phyloP scores from a whole-genome alignment of 2,797 vertebrate species.

The Chelonia mydas region DNA sequence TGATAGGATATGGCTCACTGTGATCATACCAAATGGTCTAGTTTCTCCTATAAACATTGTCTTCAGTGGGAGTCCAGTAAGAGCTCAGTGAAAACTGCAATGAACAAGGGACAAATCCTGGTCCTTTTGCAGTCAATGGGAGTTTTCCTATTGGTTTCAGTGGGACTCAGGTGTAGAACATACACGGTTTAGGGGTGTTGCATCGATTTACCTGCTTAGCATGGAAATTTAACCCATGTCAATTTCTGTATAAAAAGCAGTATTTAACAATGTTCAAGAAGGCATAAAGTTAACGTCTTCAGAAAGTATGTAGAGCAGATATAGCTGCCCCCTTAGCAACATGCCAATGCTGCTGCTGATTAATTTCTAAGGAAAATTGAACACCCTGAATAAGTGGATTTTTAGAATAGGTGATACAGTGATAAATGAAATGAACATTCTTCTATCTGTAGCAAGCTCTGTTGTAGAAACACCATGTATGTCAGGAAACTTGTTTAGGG shows the following conservation, averaged over 20 bases:
- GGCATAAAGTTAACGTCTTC: slow-evolving; percentile 16
- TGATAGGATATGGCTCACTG: not conserved
- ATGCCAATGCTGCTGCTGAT: not conserved
- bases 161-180: not conserved
- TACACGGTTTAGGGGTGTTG: not conserved
- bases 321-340: not conserved
- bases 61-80: not conserved
- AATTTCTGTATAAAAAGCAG: slow-evolving; percentile 43
- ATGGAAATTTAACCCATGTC: slow-evolving; percentile 32
- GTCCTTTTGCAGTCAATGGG: not conserved
- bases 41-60: not conserved
- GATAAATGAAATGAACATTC: not conserved
- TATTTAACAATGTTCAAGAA: slow-evolving; percentile 28
- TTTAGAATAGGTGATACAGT: not conserved
- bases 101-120: not conserved
- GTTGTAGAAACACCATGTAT: not conserved
- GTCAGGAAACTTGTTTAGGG: not conserved
- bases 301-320: too few relatives aligned
- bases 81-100: not conserved
- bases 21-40: not conserved
- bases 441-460: not conserved
- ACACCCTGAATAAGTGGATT: not conserved
- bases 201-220: slow-evolving; percentile 24
- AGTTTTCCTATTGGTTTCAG: not conserved
- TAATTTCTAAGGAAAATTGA: not conserved